Conservation (phyloP, 2,888 invertebrate species). For the Lepidocyrtinus sp. region DNA sequence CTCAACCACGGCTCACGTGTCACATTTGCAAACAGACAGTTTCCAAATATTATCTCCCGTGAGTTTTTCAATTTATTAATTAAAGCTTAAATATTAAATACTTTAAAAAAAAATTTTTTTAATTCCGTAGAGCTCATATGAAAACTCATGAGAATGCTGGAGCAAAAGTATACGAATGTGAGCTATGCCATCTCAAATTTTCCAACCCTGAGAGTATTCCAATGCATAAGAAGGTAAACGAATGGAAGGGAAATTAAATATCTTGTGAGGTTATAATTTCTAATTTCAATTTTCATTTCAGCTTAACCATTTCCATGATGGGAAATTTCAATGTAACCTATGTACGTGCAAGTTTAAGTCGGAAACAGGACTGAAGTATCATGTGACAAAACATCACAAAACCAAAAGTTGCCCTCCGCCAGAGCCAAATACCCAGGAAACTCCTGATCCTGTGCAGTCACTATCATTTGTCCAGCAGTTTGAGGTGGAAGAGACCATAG, state of each 20-base stretch:
- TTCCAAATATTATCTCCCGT: too few relatives aligned
- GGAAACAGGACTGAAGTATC: background rate
- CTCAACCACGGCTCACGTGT: too few relatives aligned
- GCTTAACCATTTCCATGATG: conserved; percentile 19
- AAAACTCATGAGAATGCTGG: too few relatives aligned
- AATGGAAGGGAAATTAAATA: conserved; percentile 6
- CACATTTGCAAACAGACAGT: too few relatives aligned
- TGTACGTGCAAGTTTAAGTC: conserved; percentile 30
- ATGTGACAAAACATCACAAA: background rate
- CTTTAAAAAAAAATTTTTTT: too few relatives aligned
- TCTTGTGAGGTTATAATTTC: too few relatives aligned
- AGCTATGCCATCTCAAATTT: conserved; percentile 10
- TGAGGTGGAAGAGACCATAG: too few relatives aligned
- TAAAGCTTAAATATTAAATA: too few relatives aligned
- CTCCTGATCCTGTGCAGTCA: too few relatives aligned
- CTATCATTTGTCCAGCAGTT: too few relatives aligned
- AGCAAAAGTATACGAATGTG: conserved; percentile 6
- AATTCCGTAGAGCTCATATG: too few relatives aligned
- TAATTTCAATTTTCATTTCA: background rate
- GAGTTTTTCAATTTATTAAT: too few relatives aligned
- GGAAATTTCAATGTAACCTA: conserved; percentile 18
- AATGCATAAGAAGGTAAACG: conserved; percentile 35
- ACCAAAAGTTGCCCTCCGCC: background rate
- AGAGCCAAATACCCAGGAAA: background rate
- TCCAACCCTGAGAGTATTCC: background rate